These are phyloP conservation scores for Macroglossus sobrinus DNA, from an alignment of 2,113 vertebrate species.

Conservation along the genomic window DNA sequence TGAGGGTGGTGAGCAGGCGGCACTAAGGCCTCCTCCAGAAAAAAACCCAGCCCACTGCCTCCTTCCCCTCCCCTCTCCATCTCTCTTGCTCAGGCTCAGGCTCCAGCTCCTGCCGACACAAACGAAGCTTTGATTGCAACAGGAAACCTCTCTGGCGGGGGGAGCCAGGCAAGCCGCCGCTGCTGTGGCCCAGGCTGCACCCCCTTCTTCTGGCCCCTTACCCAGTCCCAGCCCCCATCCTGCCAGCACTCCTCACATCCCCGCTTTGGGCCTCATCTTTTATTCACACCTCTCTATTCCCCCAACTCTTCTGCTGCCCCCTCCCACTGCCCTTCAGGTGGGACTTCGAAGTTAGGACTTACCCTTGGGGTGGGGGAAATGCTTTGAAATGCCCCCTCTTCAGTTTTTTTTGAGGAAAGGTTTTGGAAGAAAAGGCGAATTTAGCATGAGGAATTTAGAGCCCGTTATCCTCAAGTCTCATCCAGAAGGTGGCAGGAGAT, in stretches of 20 bases:
- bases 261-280: not conserved
- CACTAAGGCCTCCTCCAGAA: slow-evolving; percentile 55
- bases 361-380: not conserved
- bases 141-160: slow-evolving; percentile 77
- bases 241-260: slow-evolving; percentile 13
- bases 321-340: slow-evolving; percentile 53
- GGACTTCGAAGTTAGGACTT: slow-evolving; percentile 22
- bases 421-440: slow-evolving; percentile 56
- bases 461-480: not conserved
- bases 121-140: slow-evolving; percentile 79
- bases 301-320: not conserved
- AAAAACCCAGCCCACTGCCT: slow-evolving; percentile 64
- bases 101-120: slow-evolving; percentile 75
- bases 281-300: slow-evolving; percentile 56
- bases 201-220: slow-evolving; percentile 64
- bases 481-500: slow-evolving; percentile 46
- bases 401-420: slow-evolving; percentile 20
- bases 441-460: slow-evolving; percentile 51
- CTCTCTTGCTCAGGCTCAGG: slow-evolving; percentile 60
- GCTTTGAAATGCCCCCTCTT: slow-evolving; percentile 52
- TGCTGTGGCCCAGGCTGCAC: slow-evolving; percentile 70
- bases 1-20: slow-evolving; percentile 19
- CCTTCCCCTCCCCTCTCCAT: slow-evolving; percentile 64
- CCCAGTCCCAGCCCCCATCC: slow-evolving; percentile 62
- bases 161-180: slow-evolving; percentile 64